Evolutionary conservation across 2,797 vertebrate genomes (phyloP), one percentile per base, ranked within the genome.

Genomic region (Anabacerthia variegaticeps): DNA sequence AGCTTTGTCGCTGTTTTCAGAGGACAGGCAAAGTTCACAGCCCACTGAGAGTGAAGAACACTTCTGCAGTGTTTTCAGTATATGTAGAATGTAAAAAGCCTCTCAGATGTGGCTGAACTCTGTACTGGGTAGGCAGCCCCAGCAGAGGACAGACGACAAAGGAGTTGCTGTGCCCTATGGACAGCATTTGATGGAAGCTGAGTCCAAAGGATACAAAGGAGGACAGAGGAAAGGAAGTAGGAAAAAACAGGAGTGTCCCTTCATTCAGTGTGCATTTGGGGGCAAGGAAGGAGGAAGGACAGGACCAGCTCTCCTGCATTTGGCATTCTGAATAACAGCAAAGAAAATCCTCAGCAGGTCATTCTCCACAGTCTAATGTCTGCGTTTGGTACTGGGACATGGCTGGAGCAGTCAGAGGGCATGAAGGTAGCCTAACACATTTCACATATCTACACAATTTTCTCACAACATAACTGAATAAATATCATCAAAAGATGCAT

Each of bases 401-500:
- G 20, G 26, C 67, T 62, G 63, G 32, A 78, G 55, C 59, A 92
- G 71, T 28, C 74, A 65, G 62, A 85, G 66, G 49, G 54, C 55
- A 44, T 46, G 36, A 72, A 78, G 84, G 51, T 10, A 78, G 36
- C 41, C 59, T 6, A 59, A 86, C 49, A 59, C 7, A 1, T 62
- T 63, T 66, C 82, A 79, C 10, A 7, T 32, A 61, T 59, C 59
- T 54, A 44, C n/a, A 67, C 36, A n/a, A 12, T 79, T 90, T 90
- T 87, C 59, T 73, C 71, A 36, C 10, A 61, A n/a, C 34, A 58
- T 34, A 93, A 80, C 63, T 67, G 67, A 90, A 85, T 74, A 93
- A 94, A 92, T 95, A 90, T 17, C 36, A 94, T 75, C 69, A 85
- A 79, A 88, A 76, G 20, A 81, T 17, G 48, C 4, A 24, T 39